These are phyloP conservation scores for Pentamera pediparva DNA, from an alignment of 53 echinoderm and acorn worm species.

Conservation along the genomic window DNA sequence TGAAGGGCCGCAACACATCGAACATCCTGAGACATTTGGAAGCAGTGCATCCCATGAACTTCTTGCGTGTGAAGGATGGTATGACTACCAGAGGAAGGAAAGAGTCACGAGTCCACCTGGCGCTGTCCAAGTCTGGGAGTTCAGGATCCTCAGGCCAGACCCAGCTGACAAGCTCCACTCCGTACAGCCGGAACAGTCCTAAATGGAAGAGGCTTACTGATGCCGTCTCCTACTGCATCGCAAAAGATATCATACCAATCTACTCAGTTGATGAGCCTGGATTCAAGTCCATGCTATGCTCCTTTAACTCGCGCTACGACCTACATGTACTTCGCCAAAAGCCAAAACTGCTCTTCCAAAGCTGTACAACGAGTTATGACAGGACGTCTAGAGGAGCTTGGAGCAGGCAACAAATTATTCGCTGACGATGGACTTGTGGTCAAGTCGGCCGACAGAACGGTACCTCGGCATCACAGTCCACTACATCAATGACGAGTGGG, in stretches of 20 bases:
- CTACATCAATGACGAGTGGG: conserved; percentile 9
- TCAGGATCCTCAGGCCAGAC: not conserved
- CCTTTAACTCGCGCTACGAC: conserved; percentile 21
- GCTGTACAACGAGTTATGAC: conserved; percentile 5
- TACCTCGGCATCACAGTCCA: conserved; percentile 8
- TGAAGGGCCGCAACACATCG: not conserved
- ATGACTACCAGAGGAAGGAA: too few species aligned
- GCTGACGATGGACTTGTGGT: too few species aligned
- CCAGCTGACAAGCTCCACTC: too few species aligned
- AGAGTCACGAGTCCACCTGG: not conserved
- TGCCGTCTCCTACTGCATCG: conserved; percentile 18
- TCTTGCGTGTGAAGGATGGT: not conserved
- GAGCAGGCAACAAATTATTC: too few species aligned
- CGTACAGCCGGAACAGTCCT: not conserved
- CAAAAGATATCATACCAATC: conserved; percentile 23
- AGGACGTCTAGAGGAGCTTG: too few species aligned
- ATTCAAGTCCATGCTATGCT: conserved; percentile 12
- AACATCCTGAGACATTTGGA: not conserved
- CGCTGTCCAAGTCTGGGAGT: not conserved
- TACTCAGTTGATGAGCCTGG: conserved; percentile 23
- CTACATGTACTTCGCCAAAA: conserved; percentile 1
- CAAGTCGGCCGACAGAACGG: not conserved
- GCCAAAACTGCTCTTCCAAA: not conserved
- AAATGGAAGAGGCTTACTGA: conserved; percentile 17
- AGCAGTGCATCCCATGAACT: not conserved